Evolutionary conservation across 2,888 invertebrate genomes (phyloP).

Genomic region (Argyresthia albistria): DNA sequence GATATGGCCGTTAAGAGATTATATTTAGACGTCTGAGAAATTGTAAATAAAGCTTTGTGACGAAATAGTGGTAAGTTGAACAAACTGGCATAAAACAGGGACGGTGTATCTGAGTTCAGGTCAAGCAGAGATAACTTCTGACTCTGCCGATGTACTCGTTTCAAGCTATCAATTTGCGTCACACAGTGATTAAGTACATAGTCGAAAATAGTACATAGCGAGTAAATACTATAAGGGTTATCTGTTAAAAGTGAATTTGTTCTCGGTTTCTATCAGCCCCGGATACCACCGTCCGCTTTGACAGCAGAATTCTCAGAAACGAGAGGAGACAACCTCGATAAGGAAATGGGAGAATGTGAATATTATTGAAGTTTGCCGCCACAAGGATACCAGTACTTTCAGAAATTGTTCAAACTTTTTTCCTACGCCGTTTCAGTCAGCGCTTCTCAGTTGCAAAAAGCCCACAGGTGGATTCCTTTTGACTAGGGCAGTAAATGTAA

Average conservation of each 20-base stretch:
- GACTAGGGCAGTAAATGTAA: neutral
- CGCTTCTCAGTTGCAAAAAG: too few species aligned
- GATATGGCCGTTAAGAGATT: conserved; percentile 33
- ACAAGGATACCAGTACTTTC: neutral
- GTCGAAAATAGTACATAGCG: neutral
- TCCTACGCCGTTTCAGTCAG: neutral
- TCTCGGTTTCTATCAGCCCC: neutral
- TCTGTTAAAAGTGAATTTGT: neutral
- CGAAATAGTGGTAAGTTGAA: conserved; percentile 49
- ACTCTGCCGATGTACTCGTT: conserved; percentile 49
- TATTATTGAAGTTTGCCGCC: neutral
- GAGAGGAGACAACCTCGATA: neutral
- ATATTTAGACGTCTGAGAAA: conserved; percentile 35
- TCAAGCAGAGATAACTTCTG: conserved; percentile 46
- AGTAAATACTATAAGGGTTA: neutral
- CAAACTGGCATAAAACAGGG: conserved; percentile 49
- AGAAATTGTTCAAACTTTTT: neutral
- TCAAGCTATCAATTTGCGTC: conserved; percentile 61
- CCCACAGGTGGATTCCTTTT: neutral
- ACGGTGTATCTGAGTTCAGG: conserved; percentile 38
- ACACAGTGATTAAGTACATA: conserved; percentile 18
- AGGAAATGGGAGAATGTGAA: neutral
- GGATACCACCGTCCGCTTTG: too few species aligned
- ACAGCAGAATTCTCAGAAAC: too few species aligned
- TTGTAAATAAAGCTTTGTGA: conserved; percentile 44